Evolutionary conservation across 2,888 invertebrate species (phyloP).

Genomic region (Stictocephala bisonia): DNA sequence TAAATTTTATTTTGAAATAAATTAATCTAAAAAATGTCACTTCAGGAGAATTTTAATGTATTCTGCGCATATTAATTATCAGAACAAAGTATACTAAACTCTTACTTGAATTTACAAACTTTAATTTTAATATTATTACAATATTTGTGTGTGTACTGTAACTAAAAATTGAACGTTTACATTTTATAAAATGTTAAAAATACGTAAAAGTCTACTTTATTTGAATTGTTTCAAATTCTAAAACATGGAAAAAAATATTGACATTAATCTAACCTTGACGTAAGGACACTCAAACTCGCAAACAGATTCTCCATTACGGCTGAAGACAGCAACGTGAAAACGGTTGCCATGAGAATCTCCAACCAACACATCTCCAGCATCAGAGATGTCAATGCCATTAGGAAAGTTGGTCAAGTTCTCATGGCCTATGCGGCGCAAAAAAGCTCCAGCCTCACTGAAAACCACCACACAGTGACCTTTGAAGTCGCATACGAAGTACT

Average conservation of each 20-base stretch:
- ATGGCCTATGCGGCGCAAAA: conserved; percentile 92
- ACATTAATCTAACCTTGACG: conserved; percentile 81
- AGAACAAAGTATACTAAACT: too few species aligned
- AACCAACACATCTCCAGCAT: conserved; percentile 95
- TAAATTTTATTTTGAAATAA: too few species aligned
- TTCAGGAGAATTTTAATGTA: too few species aligned
- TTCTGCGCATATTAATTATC: too few species aligned
- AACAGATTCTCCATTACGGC: conserved; percentile 85
- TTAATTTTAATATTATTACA: too few species aligned
- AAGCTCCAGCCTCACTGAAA: conserved; percentile 92
- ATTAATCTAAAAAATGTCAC: too few species aligned
- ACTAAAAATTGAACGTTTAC: neutral
- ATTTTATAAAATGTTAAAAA: neutral
- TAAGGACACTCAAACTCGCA: conserved; percentile 97
- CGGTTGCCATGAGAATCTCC: conserved; percentile 98
- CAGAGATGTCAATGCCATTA: conserved; percentile 97
- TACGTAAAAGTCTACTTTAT: neutral
- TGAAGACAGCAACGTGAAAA: conserved; percentile 96
- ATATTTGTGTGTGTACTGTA: too few species aligned
- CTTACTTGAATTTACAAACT: too few species aligned
- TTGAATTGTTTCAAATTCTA: neutral
- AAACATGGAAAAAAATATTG: neutral
- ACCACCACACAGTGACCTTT: conserved; percentile 98
- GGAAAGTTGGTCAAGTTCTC: conserved; percentile 97
- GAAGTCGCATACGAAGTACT: conserved; percentile 97